Evolutionary conservation across 2,113 vertebrate species (phyloP).

Genomic region (Hippolais icterina): DNA sequence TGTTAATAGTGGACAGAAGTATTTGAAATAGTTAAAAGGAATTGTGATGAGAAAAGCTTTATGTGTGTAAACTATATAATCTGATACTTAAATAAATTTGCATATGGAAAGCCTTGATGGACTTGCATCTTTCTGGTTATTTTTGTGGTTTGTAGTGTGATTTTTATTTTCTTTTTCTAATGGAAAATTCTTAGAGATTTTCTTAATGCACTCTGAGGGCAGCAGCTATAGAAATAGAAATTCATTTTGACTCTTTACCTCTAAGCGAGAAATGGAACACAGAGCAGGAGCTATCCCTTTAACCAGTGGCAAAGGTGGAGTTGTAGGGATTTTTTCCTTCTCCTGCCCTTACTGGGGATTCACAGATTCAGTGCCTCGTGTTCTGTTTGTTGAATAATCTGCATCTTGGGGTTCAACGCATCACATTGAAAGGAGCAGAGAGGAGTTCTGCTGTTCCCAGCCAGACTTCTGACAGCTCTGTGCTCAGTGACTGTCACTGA

Average conservation of each 20-base stretch:
- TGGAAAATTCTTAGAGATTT: not conserved
- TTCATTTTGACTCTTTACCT: not conserved
- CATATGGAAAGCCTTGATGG: not conserved
- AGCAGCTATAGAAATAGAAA: not conserved
- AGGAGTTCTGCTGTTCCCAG: not conserved
- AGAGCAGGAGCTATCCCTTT: not conserved
- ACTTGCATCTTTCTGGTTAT: not conserved
- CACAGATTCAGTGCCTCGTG: not conserved
- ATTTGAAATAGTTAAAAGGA: not conserved
- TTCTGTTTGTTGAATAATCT: not conserved
- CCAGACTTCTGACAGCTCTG: not conserved
- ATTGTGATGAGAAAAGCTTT: not conserved
- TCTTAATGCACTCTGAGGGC: not conserved
- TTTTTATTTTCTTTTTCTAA: not conserved
- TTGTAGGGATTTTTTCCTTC: not conserved
- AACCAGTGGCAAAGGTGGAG: not conserved
- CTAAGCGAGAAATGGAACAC: not conserved
- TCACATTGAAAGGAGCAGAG: not conserved
- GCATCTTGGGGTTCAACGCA: not conserved
- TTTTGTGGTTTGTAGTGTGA: not conserved
- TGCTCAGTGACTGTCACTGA: conserved; percentile 64
- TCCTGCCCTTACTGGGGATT: not conserved
- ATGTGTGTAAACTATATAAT: not conserved
- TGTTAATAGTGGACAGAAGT: not conserved
- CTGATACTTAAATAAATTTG: not conserved